Evolutionary conservation across 2,113 vertebrate species (phyloP), one percentile per base, ranked within the genome.

Genomic region (Centropristis striata): DNA sequence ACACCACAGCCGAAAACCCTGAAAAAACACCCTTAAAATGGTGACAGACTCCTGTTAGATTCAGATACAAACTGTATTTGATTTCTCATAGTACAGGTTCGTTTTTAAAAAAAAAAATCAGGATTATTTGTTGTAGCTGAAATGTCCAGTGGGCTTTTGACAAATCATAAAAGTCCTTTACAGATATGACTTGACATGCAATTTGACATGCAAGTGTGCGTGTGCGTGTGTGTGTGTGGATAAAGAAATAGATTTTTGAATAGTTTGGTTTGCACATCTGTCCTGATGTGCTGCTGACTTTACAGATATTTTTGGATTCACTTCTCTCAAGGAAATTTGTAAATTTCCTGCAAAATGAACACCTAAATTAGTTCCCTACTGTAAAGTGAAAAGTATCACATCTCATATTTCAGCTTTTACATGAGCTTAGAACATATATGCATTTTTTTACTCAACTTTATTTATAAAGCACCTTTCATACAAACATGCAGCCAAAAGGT

Each of bases 21-120:
- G 18, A 36, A 44, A 10, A 61, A 78, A 13, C 44, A 16, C 54
- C 13, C 46, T 23, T n/a, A 11, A 83, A 67, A 64, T 49, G 53
- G 9, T 73, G 3, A 78, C 64, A 39, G 15, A 71, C 37, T 69
- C 44, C n/a, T 23, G 20, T 3, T n/a, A 14, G 11, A 0, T 28
- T 20, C 13, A 27, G 7, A 54, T 6, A 7, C 12, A 27, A 44
- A 42, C 13, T 32, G 20, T 25, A 13, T 71, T 47, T 23, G 36
- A 20, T 63, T 14, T 54, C 21, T 18, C 18, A 23, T 47, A 42
- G 25, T 47, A 28, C 28, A 41, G 18, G 27, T 41, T 55, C 1
- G 15, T 53, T 8, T 71, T n/a, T 27, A n/a, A n/a, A n/a, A n/a
- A n/a, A n/a, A n/a, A 37, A 15, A 46, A 37, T 79, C 27, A 2